Conservation (phyloP, 2,888 invertebrate species). For the Timema podura region DNA sequence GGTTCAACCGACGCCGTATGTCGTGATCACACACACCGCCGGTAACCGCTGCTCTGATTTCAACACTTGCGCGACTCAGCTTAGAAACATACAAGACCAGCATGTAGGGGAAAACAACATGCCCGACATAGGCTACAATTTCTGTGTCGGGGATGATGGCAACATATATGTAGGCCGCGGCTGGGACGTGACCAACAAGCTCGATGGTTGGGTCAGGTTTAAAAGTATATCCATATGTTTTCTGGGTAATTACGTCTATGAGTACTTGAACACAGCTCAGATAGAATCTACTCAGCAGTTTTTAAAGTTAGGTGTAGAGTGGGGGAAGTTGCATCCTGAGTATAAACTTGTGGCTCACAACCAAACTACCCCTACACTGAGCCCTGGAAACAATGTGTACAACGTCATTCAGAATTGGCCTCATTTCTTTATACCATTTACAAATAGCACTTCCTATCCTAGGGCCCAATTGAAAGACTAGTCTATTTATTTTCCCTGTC, state of each 20-base stretch:
- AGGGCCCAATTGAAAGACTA: too few species aligned
- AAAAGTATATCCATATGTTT: conserved; percentile 46
- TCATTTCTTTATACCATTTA: conserved; percentile 38
- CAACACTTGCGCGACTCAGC: conserved; percentile 40
- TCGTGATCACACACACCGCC: conserved; percentile 51
- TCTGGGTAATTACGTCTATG: conserved; percentile 49
- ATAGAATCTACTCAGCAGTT: conserved; percentile 46
- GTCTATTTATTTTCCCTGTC: too few species aligned
- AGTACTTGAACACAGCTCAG: conserved; percentile 45
- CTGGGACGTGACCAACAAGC: conserved; percentile 52
- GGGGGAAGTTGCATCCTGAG: conserved; percentile 44
- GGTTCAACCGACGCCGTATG: conserved; percentile 17
- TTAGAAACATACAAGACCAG: conserved; percentile 58
- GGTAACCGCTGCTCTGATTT: conserved; percentile 55
- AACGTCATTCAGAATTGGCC: conserved; percentile 50
- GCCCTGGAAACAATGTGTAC: conserved; percentile 51
- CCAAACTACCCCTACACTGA: conserved; percentile 47
- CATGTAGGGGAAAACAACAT: conserved; percentile 61
- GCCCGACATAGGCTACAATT: conserved; percentile 73
- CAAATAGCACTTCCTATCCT: neutral
- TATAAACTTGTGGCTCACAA: conserved; percentile 52
- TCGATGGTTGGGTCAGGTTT: conserved; percentile 12
- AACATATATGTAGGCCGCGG: conserved; percentile 68
- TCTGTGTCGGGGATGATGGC: conserved; percentile 75
- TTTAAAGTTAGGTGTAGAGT: conserved; percentile 45